These are phyloP conservation scores for Linyphia triangularis DNA, from an alignment of 2,888 invertebrate genomes.

Conservation along the genomic window DNA sequence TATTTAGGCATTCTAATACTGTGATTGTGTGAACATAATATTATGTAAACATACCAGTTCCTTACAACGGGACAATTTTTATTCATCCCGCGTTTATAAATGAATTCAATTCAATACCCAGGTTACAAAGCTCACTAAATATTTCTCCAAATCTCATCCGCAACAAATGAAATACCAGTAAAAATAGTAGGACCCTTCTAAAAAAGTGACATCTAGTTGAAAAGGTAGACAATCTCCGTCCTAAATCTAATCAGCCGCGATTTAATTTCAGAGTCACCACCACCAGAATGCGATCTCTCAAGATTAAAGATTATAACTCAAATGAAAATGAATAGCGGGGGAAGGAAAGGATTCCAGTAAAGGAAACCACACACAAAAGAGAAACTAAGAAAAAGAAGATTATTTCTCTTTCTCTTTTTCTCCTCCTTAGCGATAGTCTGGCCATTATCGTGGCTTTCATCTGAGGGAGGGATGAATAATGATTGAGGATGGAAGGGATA, in stretches of 20 bases:
- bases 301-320: conserved; percentile 63
- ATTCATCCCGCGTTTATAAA: too few relatives aligned
- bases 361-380: background rate
- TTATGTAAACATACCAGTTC: too few relatives aligned
- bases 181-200: background rate
- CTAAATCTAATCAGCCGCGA: conserved; percentile 55
- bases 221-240: conserved; percentile 48
- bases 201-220: conserved; percentile 24
- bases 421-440: conserved; percentile 49
- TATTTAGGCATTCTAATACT: too few relatives aligned
- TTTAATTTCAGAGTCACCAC: conserved; percentile 54
- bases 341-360: background rate
- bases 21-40: too few relatives aligned
- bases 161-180: background rate
- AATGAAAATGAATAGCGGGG: conserved; percentile 19
- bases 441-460: conserved; percentile 71
- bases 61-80: too few relatives aligned
- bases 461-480: conserved; percentile 67
- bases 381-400: conserved; percentile 13
- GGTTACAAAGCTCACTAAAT: background rate
- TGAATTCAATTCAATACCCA: too few relatives aligned
- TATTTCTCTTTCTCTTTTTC: conserved; percentile 24
- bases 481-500: conserved; percentile 58
- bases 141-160: background rate
- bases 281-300: background rate